Percentiles rank a stretch among this genome's conserved stretches.
Evolutionary conservation across 1,140 invertebrate genomes (phyloP).

Genomic region (Hycleus phaleratus): DNA sequence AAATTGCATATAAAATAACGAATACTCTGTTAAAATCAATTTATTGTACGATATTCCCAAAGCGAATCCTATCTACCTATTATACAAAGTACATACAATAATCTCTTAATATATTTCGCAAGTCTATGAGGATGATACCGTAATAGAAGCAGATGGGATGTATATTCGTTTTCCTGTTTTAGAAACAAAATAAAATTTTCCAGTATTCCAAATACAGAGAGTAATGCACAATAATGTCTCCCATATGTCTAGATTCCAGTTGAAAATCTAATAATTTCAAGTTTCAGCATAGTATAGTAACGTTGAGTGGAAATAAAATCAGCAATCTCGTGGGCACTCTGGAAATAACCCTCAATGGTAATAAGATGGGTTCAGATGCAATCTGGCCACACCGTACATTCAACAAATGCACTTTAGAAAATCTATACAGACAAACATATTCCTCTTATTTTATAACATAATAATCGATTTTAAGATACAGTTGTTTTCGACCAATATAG

Average conservation of each 20-base stretch:
- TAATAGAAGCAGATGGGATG: background rate
- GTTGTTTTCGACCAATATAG: too few species aligned
- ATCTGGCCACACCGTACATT: too few species aligned
- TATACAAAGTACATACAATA: too few species aligned
- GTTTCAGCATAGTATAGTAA: conserved; percentile 9
- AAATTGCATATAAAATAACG: too few species aligned
- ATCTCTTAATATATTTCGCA: too few species aligned
- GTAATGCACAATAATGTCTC: conserved; percentile 4
- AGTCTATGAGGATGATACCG: background rate
- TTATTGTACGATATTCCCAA: background rate
- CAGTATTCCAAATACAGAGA: background rate
- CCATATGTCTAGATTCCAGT: conserved; percentile 13
- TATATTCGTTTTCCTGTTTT: background rate
- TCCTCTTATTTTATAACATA: too few species aligned
- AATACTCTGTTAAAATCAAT: conserved; percentile 1
- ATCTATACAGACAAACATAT: too few species aligned
- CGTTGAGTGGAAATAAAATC: conserved; percentile 19
- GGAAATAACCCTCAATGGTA: background rate
- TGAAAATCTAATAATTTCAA: conserved; percentile 20
- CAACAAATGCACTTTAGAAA: too few species aligned
- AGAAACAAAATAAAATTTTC: conserved; percentile 1
- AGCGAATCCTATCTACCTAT: too few species aligned
- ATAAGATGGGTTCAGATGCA: too few species aligned
- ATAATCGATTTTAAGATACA: too few species aligned
- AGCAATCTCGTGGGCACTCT: conserved; percentile 9